Percentiles rank a stretch among this genome's conserved stretches.
phyloP scores from a whole-genome alignment of 1,140 invertebrate genomes.

The Drosophila bipectinata region DNA sequence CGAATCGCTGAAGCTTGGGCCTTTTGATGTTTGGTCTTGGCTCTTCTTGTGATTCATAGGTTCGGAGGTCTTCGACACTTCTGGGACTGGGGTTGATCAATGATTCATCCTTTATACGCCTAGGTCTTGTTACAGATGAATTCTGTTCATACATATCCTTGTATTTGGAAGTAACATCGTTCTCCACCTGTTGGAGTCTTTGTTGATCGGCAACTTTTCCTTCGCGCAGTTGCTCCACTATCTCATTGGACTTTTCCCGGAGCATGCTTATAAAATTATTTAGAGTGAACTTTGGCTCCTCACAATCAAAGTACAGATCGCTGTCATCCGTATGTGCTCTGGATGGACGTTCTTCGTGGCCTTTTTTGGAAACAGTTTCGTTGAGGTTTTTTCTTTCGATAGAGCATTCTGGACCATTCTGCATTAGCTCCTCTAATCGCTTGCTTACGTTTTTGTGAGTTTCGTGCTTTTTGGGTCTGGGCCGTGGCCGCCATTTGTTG shows the following conservation, averaged over 20 bases:
- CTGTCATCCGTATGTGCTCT: not conserved
- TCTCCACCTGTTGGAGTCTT: not conserved
- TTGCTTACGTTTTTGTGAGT: not conserved
- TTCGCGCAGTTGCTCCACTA: constrained; percentile 2
- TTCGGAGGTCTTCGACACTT: not conserved
- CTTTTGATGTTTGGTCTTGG: not conserved
- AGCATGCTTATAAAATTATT: constrained; percentile 1
- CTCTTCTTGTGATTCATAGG: not conserved
- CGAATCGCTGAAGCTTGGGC: not conserved
- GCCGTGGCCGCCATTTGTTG: not conserved
- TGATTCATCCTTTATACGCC: not conserved
- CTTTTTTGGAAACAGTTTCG: too few species aligned
- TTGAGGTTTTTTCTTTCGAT: not conserved
- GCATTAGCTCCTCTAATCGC: not conserved
- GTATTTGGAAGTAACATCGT: not conserved
- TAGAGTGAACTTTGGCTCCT: not conserved
- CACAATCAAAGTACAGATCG: not conserved
- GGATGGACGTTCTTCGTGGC: not conserved
- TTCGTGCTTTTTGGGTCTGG: not conserved
- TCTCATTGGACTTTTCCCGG: not conserved
- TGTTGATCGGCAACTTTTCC: constrained; percentile 7
- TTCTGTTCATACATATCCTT: not conserved
- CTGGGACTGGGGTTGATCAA: not conserved
- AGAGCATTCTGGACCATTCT: not conserved
- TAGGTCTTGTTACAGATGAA: not conserved